Evolutionary conservation across 2,888 invertebrate species (phyloP).

Genomic region (Acleris literana): DNA sequence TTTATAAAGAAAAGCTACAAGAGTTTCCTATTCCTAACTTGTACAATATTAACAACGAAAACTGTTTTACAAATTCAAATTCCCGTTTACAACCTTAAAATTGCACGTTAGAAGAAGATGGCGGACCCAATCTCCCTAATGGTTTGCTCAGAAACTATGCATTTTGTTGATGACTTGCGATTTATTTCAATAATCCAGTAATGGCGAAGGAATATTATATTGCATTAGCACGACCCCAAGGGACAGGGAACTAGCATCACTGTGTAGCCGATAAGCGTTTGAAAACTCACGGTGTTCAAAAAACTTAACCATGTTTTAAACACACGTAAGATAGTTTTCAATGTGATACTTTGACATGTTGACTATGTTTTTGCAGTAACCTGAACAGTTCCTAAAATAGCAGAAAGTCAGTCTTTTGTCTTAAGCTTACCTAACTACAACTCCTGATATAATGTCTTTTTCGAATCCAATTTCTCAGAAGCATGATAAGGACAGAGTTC

Average conservation of each 20-base stretch:
- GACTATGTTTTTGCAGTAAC: too few species aligned
- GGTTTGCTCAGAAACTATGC: slow-evolving; percentile 59
- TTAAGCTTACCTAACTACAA: too few species aligned
- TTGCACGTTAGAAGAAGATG: slow-evolving; percentile 25
- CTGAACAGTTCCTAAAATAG: too few species aligned
- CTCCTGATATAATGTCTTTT: too few species aligned
- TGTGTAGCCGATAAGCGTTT: slow-evolving; percentile 5
- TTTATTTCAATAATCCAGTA: slow-evolving; percentile 72
- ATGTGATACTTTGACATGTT: too few species aligned
- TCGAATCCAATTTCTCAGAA: too few species aligned
- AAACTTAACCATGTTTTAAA: background rate
- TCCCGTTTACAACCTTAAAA: slow-evolving; percentile 19
- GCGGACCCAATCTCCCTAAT: slow-evolving; percentile 64
- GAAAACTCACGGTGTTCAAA: background rate
- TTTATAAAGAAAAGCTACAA: too few species aligned
- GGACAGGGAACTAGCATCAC: slow-evolving; percentile 20
- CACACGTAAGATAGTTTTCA: too few species aligned
- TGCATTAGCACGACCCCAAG: slow-evolving; percentile 41
- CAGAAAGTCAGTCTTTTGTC: too few species aligned
- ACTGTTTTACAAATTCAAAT: slow-evolving; percentile 14
- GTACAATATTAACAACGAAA: background rate
- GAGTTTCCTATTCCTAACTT: too few species aligned
- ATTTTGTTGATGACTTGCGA: slow-evolving; percentile 67
- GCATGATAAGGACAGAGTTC: too few species aligned
- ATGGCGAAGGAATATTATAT: slow-evolving; percentile 56